Percentiles rank a stretch among this genome's conserved stretches.
Evolutionary conservation across 2,888 invertebrate genomes (phyloP).

Genomic region (Sphinx pinastri): DNA sequence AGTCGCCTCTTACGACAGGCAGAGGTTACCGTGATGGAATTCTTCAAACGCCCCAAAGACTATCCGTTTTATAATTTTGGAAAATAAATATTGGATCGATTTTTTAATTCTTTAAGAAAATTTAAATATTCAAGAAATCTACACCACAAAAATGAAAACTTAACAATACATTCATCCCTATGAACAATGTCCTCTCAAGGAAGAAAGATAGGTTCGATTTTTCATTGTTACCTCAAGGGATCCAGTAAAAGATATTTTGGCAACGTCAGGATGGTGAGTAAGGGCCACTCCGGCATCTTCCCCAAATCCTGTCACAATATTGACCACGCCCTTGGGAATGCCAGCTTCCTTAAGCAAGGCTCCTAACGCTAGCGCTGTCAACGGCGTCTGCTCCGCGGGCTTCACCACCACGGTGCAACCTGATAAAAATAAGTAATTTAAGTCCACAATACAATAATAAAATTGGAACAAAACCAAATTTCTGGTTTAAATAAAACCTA

Average conservation of each 20-base stretch:
- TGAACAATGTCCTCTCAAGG: background rate
- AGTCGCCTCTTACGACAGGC: too few relatives aligned
- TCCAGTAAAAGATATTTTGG: conserved; percentile 92
- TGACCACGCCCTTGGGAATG: conserved; percentile 94
- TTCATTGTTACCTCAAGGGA: conserved; percentile 57
- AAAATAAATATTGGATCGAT: too few relatives aligned
- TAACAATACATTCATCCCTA: background rate
- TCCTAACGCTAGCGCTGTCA: conserved; percentile 93
- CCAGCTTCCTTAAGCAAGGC: conserved; percentile 93
- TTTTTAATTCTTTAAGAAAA: too few relatives aligned
- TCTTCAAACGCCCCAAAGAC: too few relatives aligned
- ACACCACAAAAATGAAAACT: too few relatives aligned
- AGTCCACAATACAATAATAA: background rate
- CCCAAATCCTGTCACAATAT: conserved; percentile 94
- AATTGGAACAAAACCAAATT: background rate
- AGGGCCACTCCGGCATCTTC: conserved; percentile 89
- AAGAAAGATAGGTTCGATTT: background rate
- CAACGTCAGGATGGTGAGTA: conserved; percentile 88
- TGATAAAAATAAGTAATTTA: conserved; percentile 31
- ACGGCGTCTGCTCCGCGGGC: conserved; percentile 96
- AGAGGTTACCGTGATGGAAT: too few relatives aligned
- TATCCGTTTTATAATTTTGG: too few relatives aligned
- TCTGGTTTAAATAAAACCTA: conserved; percentile 30
- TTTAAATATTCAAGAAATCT: too few relatives aligned
- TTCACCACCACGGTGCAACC: conserved; percentile 94